A percentile compares a stretch with the other conserved stretches of the same genome.
phyloP scores from a whole-genome alignment of 2,113 vertebrate species.

The Limnothrissa miodon region DNA sequence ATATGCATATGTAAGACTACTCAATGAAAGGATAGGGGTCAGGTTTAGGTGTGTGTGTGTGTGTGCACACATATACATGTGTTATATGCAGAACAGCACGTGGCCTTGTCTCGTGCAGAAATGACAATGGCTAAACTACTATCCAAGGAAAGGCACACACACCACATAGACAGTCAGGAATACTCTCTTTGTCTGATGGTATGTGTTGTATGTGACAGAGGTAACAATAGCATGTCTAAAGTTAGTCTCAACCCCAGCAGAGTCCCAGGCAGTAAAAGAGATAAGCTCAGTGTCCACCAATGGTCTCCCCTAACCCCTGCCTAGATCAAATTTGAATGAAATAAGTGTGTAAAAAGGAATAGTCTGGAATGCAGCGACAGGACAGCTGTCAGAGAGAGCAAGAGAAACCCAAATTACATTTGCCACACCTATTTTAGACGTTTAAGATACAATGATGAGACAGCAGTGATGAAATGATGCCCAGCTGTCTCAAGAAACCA shows the following conservation, averaged over 20 bases:
- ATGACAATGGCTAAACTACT: not conserved
- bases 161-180: constrained; percentile 35
- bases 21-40: not conserved
- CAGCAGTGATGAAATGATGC: not conserved
- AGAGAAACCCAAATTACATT: not conserved
- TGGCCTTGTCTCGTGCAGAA: not conserved
- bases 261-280: constrained; percentile 38
- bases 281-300: not conserved
- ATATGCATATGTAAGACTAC: too few species aligned
- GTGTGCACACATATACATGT: not conserved
- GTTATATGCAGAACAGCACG: not conserved
- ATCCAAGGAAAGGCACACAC: constrained; percentile 2
- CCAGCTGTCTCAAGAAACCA: not conserved
- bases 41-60: not conserved
- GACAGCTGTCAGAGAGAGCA: not conserved
- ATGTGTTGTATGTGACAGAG: constrained; percentile 55
- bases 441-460: not conserved
- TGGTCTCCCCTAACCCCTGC: not conserved
- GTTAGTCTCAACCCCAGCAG: constrained; percentile 64
- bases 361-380: too few species aligned
- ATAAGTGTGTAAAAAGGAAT: not conserved
- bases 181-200: constrained; percentile 46
- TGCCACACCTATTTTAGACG: too few species aligned
- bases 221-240: constrained; percentile 70
- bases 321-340: not conserved